These are phyloP conservation scores for Tapera naevia DNA, from an alignment of 2,797 vertebrate species.

Conservation along the genomic window DNA sequence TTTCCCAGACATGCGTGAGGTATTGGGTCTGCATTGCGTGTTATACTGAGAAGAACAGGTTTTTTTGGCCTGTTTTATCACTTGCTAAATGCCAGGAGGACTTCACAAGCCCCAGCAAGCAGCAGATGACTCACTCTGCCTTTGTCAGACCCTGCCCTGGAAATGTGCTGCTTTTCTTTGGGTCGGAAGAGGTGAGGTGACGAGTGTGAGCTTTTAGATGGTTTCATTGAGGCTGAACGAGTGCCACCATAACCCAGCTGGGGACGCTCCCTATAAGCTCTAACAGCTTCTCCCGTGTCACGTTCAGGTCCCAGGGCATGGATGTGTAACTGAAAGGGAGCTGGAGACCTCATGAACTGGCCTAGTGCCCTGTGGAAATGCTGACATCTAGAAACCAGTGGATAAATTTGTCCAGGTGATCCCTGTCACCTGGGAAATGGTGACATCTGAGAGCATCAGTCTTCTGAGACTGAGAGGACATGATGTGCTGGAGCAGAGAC, in stretches of 20 bases:
- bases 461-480: background rate
- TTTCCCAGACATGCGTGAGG: accelerated
- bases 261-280: background rate
- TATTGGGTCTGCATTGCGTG: background rate
- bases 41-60: background rate
- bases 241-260: background rate
- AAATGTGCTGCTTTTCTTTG: background rate
- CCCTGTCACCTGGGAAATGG: background rate
- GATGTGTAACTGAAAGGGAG: background rate
- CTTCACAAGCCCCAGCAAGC: constrained; percentile 41
- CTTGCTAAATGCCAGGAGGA: constrained; percentile 11
- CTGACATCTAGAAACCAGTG: background rate
- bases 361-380: background rate
- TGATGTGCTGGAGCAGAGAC: background rate
- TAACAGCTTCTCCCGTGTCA: background rate
- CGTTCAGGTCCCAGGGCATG: accelerated
- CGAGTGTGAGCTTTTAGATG: background rate
- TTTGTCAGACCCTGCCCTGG: constrained; percentile 38
- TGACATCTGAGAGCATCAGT: background rate
- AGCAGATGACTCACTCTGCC: constrained; percentile 18
- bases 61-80: background rate
- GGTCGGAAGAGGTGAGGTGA: background rate
- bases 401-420: background rate
- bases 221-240: background rate
- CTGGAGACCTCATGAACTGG: background rate